Percentiles rank a stretch among this genome's conserved stretches.
Evolutionary conservation across 2,797 vertebrate genomes (phyloP).

Genomic region (Vespertilio murinus): DNA sequence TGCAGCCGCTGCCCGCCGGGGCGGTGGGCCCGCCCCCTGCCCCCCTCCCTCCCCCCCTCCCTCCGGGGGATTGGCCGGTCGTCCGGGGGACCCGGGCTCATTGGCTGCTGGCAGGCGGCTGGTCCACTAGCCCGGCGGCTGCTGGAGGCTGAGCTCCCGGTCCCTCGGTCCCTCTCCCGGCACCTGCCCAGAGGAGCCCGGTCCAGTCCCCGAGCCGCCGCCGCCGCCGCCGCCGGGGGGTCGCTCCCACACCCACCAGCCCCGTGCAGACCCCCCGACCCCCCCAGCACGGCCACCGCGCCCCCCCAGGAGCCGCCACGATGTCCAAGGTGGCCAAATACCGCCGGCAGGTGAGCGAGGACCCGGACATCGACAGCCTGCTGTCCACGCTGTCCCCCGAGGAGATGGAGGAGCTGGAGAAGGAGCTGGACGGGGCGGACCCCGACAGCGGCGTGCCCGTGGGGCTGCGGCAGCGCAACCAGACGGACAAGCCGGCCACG

Average conservation of each 20-base stretch:
- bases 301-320: constrained; percentile 69
- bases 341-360: constrained; percentile 97
- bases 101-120: constrained; percentile 72
- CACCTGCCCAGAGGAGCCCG: constrained; percentile 74
- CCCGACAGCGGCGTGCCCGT: constrained; percentile 86
- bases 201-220: constrained; percentile 41
- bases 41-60: too few relatives aligned
- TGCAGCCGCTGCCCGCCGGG: constrained; percentile 78
- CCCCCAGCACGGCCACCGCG: not conserved
- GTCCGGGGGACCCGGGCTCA: constrained; percentile 60
- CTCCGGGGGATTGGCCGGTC: constrained; percentile 80
- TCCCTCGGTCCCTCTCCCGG: constrained; percentile 58
- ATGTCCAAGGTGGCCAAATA: constrained; percentile 96
- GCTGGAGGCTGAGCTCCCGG: too few relatives aligned
- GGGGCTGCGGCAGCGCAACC: constrained; percentile 85
- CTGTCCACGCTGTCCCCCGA: constrained; percentile 96
- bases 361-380: constrained; percentile 96
- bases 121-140: constrained; percentile 58
- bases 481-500: constrained; percentile 80
- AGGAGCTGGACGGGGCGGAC: constrained; percentile 92
- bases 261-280: not conserved
- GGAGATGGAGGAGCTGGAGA: constrained; percentile 95
- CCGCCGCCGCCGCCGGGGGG: not conserved
- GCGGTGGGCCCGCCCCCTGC: constrained; percentile 81
- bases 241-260: not conserved